Percentiles rank a stretch among this genome's conserved stretches.
These are phyloP conservation scores for Formica aserva DNA, from an alignment of 2,888 invertebrate genomes.

Conservation along the genomic window DNA sequence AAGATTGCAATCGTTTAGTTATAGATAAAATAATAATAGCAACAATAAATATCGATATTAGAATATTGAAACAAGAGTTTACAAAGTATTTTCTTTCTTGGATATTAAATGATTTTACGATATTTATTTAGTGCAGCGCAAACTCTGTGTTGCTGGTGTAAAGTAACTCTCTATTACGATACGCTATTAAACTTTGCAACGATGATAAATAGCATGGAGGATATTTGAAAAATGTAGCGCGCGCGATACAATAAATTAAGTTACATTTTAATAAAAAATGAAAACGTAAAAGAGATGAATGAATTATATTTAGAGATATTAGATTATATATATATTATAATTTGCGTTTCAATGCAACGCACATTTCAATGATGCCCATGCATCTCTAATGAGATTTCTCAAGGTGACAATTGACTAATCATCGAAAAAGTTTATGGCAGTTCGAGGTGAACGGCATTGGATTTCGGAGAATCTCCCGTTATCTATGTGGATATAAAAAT, in stretches of 20 bases:
- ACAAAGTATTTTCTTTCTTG: conserved; percentile 34
- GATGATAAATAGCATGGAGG: conserved; percentile 37
- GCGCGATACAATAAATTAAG: conserved; percentile 6
- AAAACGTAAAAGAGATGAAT: not conserved
- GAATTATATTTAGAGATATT: not conserved
- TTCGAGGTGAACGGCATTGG: not conserved
- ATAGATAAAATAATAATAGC: not conserved
- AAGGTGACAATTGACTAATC: not conserved
- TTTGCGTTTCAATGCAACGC: not conserved
- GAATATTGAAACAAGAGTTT: conserved; percentile 27
- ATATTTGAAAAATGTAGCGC: conserved; percentile 42
- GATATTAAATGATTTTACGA: conserved; percentile 18
- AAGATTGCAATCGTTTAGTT: not conserved
- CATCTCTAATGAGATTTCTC: not conserved
- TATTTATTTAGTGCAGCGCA: conserved; percentile 21
- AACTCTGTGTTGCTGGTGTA: conserved; percentile 2
- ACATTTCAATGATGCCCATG: not conserved
- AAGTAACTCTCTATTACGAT: conserved; percentile 39
- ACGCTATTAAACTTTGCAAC: conserved; percentile 51
- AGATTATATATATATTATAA: not conserved
- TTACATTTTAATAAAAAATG: conserved; percentile 7
- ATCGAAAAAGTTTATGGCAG: conserved; percentile 14
- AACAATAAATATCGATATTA: not conserved
- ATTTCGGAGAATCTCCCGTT: not conserved
- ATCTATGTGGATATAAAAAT: conserved; percentile 35